phyloP scores from a whole-genome alignment of 2,113 vertebrate genomes.

The Arvicanthis niloticus region DNA sequence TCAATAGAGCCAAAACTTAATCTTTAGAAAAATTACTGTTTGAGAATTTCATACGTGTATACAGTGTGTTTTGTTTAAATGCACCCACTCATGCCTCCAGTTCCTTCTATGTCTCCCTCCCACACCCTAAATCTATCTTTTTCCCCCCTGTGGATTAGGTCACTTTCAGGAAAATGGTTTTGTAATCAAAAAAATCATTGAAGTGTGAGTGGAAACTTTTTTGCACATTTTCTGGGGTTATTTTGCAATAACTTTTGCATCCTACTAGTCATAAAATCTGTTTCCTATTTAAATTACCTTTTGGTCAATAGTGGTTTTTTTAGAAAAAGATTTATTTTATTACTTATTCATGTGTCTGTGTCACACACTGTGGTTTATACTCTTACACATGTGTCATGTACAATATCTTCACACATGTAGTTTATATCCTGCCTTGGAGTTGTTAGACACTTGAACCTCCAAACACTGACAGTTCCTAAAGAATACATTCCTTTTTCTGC shows the following conservation, averaged over 20 bases:
- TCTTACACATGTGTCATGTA: background rate
- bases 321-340: background rate
- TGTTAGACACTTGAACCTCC: background rate
- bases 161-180: background rate
- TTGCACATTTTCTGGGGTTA: background rate
- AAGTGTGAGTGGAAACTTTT: background rate
- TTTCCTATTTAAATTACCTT: background rate
- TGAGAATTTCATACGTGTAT: background rate
- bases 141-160: background rate
- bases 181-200: background rate
- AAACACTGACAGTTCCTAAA: background rate
- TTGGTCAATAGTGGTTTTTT: background rate
- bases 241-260: background rate
- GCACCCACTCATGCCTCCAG: background rate
- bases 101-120: background rate
- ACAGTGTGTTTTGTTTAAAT: background rate
- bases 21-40: background rate
- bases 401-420: background rate
- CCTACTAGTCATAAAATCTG: background rate
- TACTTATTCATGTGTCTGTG: background rate
- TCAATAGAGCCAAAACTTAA: background rate
- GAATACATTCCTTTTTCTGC: background rate
- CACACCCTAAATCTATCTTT: background rate
- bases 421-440: too few species aligned
- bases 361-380: background rate